A percentile compares a stretch with the other conserved stretches of the same genome.
Conservation (phyloP, 2,113 vertebrate species). For the Stomatorhinus ivindoensis region DNA sequence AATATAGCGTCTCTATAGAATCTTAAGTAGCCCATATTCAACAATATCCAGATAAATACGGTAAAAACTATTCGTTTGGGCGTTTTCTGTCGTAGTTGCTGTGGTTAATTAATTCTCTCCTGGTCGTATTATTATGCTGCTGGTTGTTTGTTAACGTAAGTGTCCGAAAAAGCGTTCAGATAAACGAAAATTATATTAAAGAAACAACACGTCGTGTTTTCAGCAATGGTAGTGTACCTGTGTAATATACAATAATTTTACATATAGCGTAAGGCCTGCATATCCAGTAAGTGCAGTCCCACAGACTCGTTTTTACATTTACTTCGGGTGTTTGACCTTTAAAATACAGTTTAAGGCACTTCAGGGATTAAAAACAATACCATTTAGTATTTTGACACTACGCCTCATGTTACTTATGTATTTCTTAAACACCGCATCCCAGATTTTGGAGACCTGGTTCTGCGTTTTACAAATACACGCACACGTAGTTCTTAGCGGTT, state of each 20-base stretch:
- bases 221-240: neutral
- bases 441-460: neutral
- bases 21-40: neutral
- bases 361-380: neutral
- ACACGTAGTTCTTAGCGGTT: neutral
- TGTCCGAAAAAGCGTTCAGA: neutral
- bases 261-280: neutral
- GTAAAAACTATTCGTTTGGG: neutral
- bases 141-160: neutral
- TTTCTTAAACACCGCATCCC: neutral
- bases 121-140: neutral
- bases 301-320: neutral
- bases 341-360: neutral
- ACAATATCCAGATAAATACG: neutral
- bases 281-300: neutral
- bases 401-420: neutral
- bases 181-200: neutral
- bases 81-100: neutral
- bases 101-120: neutral
- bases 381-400: neutral
- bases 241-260: neutral
- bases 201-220: neutral
- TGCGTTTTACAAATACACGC: neutral
- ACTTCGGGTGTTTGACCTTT: neutral
- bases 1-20: neutral